Percentiles rank a stretch among this genome's conserved stretches.
Conservation (phyloP, 2,888 invertebrate genomes). For the Chironomus riparius region DNA sequence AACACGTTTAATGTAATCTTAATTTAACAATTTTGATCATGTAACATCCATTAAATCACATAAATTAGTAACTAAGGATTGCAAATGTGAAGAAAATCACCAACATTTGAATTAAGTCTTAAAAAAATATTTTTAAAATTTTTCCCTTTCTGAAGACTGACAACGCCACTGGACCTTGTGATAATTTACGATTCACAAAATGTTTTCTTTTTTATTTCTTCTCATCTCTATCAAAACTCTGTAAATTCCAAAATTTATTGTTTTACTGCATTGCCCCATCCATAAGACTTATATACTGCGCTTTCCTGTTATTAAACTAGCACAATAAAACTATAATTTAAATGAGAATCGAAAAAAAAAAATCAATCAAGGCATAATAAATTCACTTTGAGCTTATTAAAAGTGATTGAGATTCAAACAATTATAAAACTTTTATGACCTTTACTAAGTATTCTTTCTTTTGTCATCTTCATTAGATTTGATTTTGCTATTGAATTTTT, state of each 20-base stretch:
- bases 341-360: too few relatives aligned
- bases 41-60: too few relatives aligned
- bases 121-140: too few relatives aligned
- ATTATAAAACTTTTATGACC: neutral
- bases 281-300: neutral
- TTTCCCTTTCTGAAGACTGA: too few relatives aligned
- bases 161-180: too few relatives aligned
- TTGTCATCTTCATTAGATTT: too few relatives aligned
- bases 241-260: conserved; percentile 18
- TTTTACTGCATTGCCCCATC: neutral
- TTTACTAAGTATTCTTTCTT: neutral
- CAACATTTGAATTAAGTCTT: too few relatives aligned
- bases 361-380: conserved; percentile 23
- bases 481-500: neutral
- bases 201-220: neutral
- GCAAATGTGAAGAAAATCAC: too few relatives aligned
- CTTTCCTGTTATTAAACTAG: neutral
- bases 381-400: conserved; percentile 21
- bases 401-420: neutral
- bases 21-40: too few relatives aligned
- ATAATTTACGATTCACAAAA: too few relatives aligned
- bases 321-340: neutral
- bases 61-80: too few relatives aligned
- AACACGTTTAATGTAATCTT: too few relatives aligned
- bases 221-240: neutral